These are phyloP conservation scores for Melieria omissa DNA, from an alignment of 2,888 invertebrate genomes.

Conservation along the genomic window DNA sequence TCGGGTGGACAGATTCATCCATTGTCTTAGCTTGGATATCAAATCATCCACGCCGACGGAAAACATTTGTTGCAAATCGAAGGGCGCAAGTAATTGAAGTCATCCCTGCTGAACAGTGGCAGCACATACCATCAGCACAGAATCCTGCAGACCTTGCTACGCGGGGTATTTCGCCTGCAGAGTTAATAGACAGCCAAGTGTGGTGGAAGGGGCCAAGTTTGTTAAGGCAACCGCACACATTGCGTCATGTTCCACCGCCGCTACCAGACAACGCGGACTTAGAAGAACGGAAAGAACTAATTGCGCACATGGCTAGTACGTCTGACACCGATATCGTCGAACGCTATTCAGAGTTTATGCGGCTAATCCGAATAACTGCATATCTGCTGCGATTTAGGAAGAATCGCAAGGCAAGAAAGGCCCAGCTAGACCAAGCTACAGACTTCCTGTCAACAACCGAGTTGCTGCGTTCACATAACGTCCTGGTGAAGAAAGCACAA, in stretches of 20 bases:
- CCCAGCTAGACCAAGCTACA: not conserved
- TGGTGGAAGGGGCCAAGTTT: slow-evolving; percentile 29
- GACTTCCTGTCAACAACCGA: slow-evolving; percentile 18
- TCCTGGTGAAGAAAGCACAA: slow-evolving; percentile 22
- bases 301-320: not conserved
- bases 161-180: slow-evolving; percentile 24
- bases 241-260: slow-evolving; percentile 1
- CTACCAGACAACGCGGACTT: not conserved
- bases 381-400: slow-evolving; percentile 26
- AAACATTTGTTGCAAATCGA: slow-evolving; percentile 35
- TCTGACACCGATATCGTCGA: slow-evolving; percentile 16
- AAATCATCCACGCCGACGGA: slow-evolving; percentile 37
- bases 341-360: slow-evolving; percentile 23
- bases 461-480: slow-evolving; percentile 18
- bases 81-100: slow-evolving; percentile 26
- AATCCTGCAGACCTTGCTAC: slow-evolving; percentile 32
- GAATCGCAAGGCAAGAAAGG: slow-evolving; percentile 15
- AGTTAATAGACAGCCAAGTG: not conserved
- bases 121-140: slow-evolving; percentile 26
- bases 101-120: slow-evolving; percentile 28
- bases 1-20: slow-evolving; percentile 35
- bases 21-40: slow-evolving; percentile 34
- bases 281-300: slow-evolving; percentile 16
- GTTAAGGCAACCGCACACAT: not conserved
- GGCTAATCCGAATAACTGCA: slow-evolving; percentile 30